Percentiles rank a stretch among this genome's conserved stretches.
phyloP scores from a whole-genome alignment of 1,140 invertebrate species.

The Aphelinus certus region DNA sequence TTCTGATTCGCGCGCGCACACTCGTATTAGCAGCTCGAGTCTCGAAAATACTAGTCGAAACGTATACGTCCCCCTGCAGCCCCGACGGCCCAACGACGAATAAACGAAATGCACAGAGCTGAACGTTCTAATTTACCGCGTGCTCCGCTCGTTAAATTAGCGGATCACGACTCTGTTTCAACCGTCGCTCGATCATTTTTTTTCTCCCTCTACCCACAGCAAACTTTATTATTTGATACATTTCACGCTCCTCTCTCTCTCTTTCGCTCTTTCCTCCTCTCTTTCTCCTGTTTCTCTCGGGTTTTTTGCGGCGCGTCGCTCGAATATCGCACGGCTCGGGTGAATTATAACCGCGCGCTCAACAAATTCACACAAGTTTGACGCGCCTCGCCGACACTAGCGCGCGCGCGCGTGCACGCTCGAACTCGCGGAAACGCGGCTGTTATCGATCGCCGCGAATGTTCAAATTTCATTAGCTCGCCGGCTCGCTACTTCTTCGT shows the following conservation, averaged over 20 bases:
- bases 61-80: no score
- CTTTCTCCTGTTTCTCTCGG: not conserved
- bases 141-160: no score
- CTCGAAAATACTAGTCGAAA: no score
- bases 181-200: no score
- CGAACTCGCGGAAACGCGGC: not conserved
- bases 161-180: no score
- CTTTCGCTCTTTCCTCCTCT: not conserved
- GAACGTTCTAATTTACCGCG: no score
- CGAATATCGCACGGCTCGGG: slow-evolving; percentile 23
- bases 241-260: slow-evolving; percentile 19
- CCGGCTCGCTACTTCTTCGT: not conserved
- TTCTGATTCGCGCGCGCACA: no score
- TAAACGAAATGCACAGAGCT: no score
- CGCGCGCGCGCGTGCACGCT: not conserved
- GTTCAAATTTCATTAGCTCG: not conserved
- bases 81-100: no score
- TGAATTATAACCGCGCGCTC: slow-evolving; percentile 31
- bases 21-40: no score
- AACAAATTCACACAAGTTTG: slow-evolving; percentile 23
- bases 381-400: not conserved
- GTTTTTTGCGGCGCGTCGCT: not conserved
- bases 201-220: no score
- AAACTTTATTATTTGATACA: slow-evolving; percentile 18
- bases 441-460: not conserved